A percentile compares a stretch with the other conserved stretches of the same genome.
phyloP scores from a whole-genome alignment of 2,113 vertebrate species.

The Chiloscyllium plagiosum region DNA sequence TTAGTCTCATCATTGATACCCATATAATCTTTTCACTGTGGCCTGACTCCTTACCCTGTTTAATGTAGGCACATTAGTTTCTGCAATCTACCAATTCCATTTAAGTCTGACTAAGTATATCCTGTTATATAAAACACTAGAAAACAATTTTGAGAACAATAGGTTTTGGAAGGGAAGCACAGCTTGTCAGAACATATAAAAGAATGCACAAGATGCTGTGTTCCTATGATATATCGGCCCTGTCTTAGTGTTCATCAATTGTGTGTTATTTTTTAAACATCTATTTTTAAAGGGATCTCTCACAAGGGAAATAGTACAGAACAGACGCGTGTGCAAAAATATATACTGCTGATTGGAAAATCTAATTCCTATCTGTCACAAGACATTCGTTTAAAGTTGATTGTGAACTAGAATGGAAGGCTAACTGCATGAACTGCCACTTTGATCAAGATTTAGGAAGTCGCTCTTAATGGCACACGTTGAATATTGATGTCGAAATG shows the following conservation, averaged over 20 bases:
- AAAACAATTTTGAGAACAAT: neutral
- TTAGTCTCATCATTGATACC: neutral
- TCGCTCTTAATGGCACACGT: neutral
- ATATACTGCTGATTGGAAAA: neutral
- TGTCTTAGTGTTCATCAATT: neutral
- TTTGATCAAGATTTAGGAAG: constrained; percentile 25
- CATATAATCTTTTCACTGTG: neutral
- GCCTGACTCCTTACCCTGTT: neutral
- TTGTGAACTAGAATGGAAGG: constrained; percentile 18
- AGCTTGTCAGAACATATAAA: neutral
- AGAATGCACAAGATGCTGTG: neutral
- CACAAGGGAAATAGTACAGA: neutral
- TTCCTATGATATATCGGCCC: neutral
- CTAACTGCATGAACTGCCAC: constrained; percentile 8
- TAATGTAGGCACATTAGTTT: neutral
- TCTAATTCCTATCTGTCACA: neutral
- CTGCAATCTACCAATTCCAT: neutral
- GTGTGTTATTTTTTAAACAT: neutral
- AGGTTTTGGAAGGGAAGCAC: neutral
- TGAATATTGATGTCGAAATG: neutral
- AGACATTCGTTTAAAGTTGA: neutral
- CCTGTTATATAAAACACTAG: neutral
- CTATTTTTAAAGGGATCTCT: constrained; percentile 18
- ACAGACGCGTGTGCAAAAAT: neutral
- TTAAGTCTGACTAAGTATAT: neutral